Percentiles rank a stretch among this genome's conserved stretches.
phyloP scores from a whole-genome alignment of 2,113 vertebrate genomes.

The Acanthochromis polyacanthus region DNA sequence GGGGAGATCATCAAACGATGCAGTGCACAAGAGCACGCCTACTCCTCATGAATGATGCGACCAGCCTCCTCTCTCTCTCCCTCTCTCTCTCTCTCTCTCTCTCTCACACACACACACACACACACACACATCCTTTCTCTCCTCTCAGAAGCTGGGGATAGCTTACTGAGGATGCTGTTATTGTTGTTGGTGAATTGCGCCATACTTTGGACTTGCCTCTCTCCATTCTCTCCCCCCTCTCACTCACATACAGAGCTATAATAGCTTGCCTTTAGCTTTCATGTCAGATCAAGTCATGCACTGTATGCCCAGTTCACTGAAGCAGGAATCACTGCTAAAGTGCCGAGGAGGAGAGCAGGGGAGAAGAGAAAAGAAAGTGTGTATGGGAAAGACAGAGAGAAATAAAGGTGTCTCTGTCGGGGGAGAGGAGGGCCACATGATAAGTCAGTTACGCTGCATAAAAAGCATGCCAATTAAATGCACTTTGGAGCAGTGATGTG shows the following conservation, averaged over 20 bases:
- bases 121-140: conserved; percentile 16
- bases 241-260: conserved; percentile 57
- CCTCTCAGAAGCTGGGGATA: conserved; percentile 53
- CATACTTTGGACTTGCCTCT: conserved; percentile 72
- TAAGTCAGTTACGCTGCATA: conserved; percentile 45
- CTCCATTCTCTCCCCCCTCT: conserved; percentile 5
- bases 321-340: conserved; percentile 84
- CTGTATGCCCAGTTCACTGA: conserved; percentile 65
- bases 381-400: conserved; percentile 8
- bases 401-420: not conserved
- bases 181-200: conserved; percentile 84
- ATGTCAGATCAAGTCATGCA: conserved; percentile 78
- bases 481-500: conserved; percentile 71
- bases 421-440: conserved; percentile 23
- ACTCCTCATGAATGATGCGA: conserved; percentile 80
- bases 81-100: conserved; percentile 16
- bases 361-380: conserved; percentile 51
- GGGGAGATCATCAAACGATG: conserved; percentile 71
- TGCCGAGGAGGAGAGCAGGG: conserved; percentile 77
- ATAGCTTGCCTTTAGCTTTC: conserved; percentile 82
- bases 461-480: conserved; percentile 61
- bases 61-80: conserved; percentile 43
- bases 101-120: not conserved
- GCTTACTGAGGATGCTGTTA: conserved; percentile 63
- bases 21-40: conserved; percentile 76